Evolutionary conservation across 2,797 vertebrate species (phyloP).

Genomic region (Cynodonichthys magdalenae): DNA sequence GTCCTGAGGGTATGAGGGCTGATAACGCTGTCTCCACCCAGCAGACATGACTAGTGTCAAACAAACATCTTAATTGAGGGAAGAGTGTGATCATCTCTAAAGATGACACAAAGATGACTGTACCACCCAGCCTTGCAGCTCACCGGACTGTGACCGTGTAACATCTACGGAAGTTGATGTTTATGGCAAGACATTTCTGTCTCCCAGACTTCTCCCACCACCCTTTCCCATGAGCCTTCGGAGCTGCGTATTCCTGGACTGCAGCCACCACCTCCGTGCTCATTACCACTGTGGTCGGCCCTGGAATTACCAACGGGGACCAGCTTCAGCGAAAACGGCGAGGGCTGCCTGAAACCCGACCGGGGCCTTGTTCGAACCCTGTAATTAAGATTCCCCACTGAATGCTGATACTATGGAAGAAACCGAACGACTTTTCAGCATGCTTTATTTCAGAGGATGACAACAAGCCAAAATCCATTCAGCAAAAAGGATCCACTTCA

Average conservation of each 20-base stretch:
- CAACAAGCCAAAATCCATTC: conserved; percentile 74
- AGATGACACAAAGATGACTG: conserved; percentile 26
- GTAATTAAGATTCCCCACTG: conserved; percentile 83
- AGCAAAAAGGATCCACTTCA: conserved; percentile 70
- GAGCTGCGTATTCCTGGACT: conserved; percentile 77
- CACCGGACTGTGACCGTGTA: conserved; percentile 56
- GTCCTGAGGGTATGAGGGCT: conserved; percentile 42
- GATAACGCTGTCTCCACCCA: conserved; percentile 58
- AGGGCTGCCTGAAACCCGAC: conserved; percentile 80
- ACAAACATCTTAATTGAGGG: conserved; percentile 59
- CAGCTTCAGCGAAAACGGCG: conserved; percentile 73
- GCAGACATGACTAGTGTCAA: conserved; percentile 45
- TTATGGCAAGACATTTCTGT: conserved; percentile 73
- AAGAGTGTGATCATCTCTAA: conserved; percentile 45
- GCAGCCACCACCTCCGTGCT: conserved; percentile 68
- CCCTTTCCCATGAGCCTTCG: conserved; percentile 78
- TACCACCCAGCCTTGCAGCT: conserved; percentile 69
- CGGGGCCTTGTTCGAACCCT: conserved; percentile 74
- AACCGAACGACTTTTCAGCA: conserved; percentile 82
- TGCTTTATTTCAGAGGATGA: conserved; percentile 76
- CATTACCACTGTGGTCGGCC: conserved; percentile 82
- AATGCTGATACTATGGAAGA: conserved; percentile 84
- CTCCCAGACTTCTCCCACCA: conserved; percentile 74
- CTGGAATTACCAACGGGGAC: conserved; percentile 81
- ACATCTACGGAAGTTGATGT: conserved; percentile 75